phyloP scores from a whole-genome alignment of 2,888 invertebrate genomes.

The Drosophila mayaguana region DNA sequence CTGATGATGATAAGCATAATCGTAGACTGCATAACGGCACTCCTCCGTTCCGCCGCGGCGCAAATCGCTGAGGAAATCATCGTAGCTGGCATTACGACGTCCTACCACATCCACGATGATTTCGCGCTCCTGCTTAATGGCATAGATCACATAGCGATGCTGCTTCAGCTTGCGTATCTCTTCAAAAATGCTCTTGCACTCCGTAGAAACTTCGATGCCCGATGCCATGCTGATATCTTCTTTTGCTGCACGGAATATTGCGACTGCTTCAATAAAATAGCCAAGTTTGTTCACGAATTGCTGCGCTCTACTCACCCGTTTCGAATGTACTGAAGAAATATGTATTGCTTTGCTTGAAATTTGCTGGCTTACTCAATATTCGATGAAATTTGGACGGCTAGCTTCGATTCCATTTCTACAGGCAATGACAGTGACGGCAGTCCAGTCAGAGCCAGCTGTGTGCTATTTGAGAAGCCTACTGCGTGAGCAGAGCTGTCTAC shows the following conservation, averaged over 20 bases:
- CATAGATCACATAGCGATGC: slow-evolving; percentile 54
- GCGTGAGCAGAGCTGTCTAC: too few relatives aligned
- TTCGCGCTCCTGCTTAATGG: slow-evolving; percentile 35
- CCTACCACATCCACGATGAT: slow-evolving; percentile 54
- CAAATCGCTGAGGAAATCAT: slow-evolving; percentile 51
- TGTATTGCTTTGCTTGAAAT: background rate
- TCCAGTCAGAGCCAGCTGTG: background rate
- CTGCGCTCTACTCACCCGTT: slow-evolving; percentile 1
- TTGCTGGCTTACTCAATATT: background rate
- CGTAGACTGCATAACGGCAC: slow-evolving; percentile 61
- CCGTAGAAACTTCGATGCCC: slow-evolving; percentile 41
- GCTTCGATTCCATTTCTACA: background rate
- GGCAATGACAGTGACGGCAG: background rate
- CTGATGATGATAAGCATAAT: slow-evolving; percentile 51
- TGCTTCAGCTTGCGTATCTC: slow-evolving; percentile 44
- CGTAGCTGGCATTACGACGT: slow-evolving; percentile 36
- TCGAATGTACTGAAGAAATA: slow-evolving; percentile 3
- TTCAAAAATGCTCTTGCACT: slow-evolving; percentile 49
- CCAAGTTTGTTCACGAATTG: background rate
- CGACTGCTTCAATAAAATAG: background rate
- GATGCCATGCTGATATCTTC: slow-evolving; percentile 39
- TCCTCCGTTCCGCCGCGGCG: slow-evolving; percentile 32
- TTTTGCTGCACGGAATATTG: background rate
- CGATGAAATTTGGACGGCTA: background rate
- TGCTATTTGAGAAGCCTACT: background rate